Evolutionary conservation across 2,797 vertebrate genomes (phyloP), one percentile per base, ranked within the genome.

Genomic region (Phyllotis vaccarum): DNA sequence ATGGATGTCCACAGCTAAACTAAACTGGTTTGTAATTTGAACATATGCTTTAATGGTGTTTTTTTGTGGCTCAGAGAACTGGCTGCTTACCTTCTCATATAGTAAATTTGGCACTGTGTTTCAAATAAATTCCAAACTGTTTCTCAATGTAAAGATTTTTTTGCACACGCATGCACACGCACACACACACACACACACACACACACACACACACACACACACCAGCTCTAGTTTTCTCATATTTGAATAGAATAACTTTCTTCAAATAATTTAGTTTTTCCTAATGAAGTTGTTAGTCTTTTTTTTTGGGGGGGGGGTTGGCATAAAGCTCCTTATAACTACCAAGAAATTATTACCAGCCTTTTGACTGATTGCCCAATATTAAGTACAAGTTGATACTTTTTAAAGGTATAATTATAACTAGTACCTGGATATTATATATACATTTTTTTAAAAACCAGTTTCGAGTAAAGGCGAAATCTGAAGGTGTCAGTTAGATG

Each of bases 41-140:
- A 93, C 93, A 94, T 92, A 93, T 96, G 90, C 49, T 56, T 27
- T 94, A 90, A 92, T 74, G 70, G 58, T 89, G 34, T 66, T 95
- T 64, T 96, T 97, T n/a, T 95, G 93, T 95, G 93, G 40, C 54
- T 97, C 80, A 17, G 89, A 94, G 72, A 94, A 80, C 43, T 68
- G 43, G 83, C 49, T 87, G n/a, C 62, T 89, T 94, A 5, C 68
- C 81, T 88, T 96, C 95, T 93, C 66, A 60, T 80, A 64, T 24
- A 87, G 83, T 81, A 95, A 95, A 93, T 95, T 81, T 90, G 86
- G 27, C 95, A 62, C 81, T 82, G 72, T 86, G 56, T 94, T 96
- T 95, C 58, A 96, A 93, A 94, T 64, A 92, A 95, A 93, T 85
- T 93, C 29, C 31, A 87, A 27, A 27, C 10, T 68, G 22, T 9